These are phyloP conservation scores for Lethocerus indicus DNA, from an alignment of 1,140 invertebrate genomes.

Conservation along the genomic window DNA sequence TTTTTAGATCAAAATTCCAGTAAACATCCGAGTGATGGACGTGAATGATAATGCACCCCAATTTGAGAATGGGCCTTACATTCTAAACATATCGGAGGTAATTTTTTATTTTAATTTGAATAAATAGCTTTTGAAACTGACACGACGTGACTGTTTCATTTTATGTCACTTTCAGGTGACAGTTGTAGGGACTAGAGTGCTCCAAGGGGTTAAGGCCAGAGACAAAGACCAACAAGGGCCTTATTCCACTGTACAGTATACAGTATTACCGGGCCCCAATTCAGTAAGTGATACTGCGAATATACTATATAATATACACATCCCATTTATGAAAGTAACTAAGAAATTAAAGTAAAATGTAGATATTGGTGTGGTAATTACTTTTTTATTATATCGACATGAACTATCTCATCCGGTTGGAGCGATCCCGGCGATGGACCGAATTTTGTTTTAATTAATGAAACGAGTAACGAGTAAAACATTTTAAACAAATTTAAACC, in stretches of 20 bases:
- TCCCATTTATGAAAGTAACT: no score
- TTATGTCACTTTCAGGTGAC: constrained; percentile 36
- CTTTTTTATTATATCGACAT: no score
- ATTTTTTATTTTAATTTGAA: constrained; percentile 9
- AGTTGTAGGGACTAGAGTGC: constrained; percentile 57
- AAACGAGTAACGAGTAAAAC: no score
- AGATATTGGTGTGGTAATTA: no score
- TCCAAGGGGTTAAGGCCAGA: constrained; percentile 55
- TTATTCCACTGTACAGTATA: constrained; percentile 75
- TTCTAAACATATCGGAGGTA: constrained; percentile 66
- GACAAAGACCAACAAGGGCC: constrained; percentile 79
- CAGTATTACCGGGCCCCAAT: constrained; percentile 56
- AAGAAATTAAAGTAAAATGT: no score
- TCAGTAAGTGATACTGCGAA: constrained; percentile 32
- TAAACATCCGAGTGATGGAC: constrained; percentile 80
- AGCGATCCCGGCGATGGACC: no score
- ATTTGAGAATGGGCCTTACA: constrained; percentile 66
- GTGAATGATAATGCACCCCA: constrained; percentile 80
- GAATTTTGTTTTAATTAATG: no score
- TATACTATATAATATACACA: not conserved
- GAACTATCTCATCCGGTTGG: no score
- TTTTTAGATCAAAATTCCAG: constrained; percentile 65
- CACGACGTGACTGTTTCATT: not conserved
- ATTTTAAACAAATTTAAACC: no score
- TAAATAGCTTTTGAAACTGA: not conserved